Conservation (phyloP, 2,797 vertebrate species). For the Champsocephalus gunnari region DNA sequence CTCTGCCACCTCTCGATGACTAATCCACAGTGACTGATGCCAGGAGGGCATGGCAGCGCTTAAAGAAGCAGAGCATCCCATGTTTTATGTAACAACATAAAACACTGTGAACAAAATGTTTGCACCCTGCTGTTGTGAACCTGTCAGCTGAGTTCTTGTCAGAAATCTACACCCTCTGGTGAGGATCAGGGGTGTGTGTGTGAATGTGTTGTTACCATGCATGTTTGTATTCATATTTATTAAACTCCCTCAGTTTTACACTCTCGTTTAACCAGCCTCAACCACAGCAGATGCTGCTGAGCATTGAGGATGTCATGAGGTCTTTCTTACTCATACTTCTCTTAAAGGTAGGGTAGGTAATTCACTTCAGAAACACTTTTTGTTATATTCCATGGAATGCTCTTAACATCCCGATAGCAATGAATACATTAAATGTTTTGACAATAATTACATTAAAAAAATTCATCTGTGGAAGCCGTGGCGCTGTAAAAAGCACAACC, state of each 20-base stretch:
- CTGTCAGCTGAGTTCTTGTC: conserved; percentile 48
- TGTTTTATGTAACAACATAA: conserved; percentile 48
- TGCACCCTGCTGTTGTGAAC: conserved; percentile 29
- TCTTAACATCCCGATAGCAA: no score
- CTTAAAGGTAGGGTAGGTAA: background rate
- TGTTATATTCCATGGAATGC: no score
- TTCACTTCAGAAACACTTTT: no score
- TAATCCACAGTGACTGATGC: conserved; percentile 47
- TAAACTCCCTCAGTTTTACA: conserved; percentile 1
- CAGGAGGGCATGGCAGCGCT: conserved; percentile 21
- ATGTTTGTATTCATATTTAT: conserved; percentile 5
- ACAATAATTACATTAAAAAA: no score
- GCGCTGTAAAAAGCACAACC: no score
- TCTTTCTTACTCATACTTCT: conserved; percentile 10
- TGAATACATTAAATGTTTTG: no score
- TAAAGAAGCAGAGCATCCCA: conserved; percentile 26
- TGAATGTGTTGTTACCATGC: background rate
- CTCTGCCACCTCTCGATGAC: conserved; percentile 52
- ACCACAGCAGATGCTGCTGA: conserved; percentile 34
- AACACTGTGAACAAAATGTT: conserved; percentile 46
- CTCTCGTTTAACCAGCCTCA: conserved; percentile 43
- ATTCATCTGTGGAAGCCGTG: no score
- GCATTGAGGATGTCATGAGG: conserved; percentile 8
- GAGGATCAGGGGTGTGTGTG: background rate
- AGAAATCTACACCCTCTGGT: conserved; percentile 17